Base-by-base conservation (phyloP, 2,797 vertebrate species). In the Sylvia borin region DNA sequence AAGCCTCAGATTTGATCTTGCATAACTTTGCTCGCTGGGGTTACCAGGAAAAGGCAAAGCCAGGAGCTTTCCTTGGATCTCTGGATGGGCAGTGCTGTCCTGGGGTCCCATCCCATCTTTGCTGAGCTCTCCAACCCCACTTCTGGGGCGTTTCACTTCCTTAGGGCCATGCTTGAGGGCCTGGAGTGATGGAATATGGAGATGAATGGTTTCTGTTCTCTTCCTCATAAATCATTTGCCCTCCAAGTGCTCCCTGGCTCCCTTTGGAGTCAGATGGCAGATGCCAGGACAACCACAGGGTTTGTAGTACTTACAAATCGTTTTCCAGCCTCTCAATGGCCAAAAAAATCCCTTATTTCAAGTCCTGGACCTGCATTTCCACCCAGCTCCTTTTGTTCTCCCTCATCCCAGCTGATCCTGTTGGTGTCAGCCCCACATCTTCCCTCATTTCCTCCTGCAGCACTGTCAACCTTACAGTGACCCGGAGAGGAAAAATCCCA, bases 1-100 rank as follows among this genome's bases (percentile, higher is more conserved):
- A 9, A 64, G 91, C 87, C 87, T 96, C 89, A 20, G 75, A 20
- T 60, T 65, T 85, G 65, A 36, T 93, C 93, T 94, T 93, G 93
- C 81, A 17, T 95, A 96, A 95, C 91, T 92, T 61, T 0, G 4
- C 88, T 75, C 7, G 0, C 67, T 24, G 11, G 66, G 73, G 76
- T 58, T 50, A n/a, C 73, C 64, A 54, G 84, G 93, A 36, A 51
- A 54, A 86, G 80, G 92, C 85, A 91, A 29, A 81, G 74, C 51
- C n/a, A 24, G 85, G 26, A 76, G 74, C 36, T 82, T 19, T 7
- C 50, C 2, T 0, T 8, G 84, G 66, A 3, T 78, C 55, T 62
- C 36, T 18, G 79, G 64, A 13, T 3, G 38, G 58, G 81, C 70
- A 22, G 12, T 2, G 4, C 61, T 16, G 71, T 15, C 60, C 9